Evolutionary conservation across 2,797 vertebrate genomes (phyloP).

Genomic region (Eulemur coronatus): DNA sequence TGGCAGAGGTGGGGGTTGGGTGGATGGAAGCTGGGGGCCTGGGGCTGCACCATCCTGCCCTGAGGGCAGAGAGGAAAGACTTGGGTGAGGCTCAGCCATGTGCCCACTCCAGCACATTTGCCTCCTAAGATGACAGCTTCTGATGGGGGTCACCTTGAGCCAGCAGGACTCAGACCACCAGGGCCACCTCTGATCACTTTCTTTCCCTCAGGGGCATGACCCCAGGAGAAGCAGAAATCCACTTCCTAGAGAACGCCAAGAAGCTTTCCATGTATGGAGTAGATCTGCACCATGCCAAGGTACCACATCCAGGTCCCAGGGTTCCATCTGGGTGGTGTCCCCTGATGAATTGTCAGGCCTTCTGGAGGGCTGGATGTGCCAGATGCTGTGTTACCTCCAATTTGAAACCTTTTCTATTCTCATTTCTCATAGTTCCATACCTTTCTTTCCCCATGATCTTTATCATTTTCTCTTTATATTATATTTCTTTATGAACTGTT

Average conservation of each 20-base stretch:
- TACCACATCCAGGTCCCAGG: constrained; percentile 69
- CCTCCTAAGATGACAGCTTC: not conserved
- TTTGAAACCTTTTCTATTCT: not conserved
- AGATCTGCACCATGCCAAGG: constrained; percentile 98
- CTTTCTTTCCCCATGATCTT: not conserved
- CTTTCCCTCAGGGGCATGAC: constrained; percentile 93
- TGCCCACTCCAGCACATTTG: not conserved
- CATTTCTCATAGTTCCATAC: not conserved
- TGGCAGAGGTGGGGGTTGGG: not conserved
- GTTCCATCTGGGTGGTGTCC: not conserved
- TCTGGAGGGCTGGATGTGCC: not conserved
- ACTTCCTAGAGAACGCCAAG: constrained; percentile 99
- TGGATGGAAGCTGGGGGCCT: not conserved
- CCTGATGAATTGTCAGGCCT: fast-evolving
- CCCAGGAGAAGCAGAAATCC: constrained; percentile 97
- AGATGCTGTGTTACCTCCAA: not conserved
- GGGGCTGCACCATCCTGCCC: not conserved
- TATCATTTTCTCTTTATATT: not conserved
- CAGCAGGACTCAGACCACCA: not conserved
- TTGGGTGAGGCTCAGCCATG: not conserved
- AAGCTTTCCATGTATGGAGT: constrained; percentile 99
- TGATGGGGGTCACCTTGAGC: not conserved
- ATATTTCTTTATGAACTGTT: not conserved
- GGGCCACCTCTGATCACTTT: not conserved
- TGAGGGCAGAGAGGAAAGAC: not conserved